A percentile compares a stretch with the other conserved stretches of the same genome.
These are phyloP conservation scores for Heterotilapia buettikoferi DNA, from an alignment of 2,113 vertebrate species.

Conservation along the genomic window DNA sequence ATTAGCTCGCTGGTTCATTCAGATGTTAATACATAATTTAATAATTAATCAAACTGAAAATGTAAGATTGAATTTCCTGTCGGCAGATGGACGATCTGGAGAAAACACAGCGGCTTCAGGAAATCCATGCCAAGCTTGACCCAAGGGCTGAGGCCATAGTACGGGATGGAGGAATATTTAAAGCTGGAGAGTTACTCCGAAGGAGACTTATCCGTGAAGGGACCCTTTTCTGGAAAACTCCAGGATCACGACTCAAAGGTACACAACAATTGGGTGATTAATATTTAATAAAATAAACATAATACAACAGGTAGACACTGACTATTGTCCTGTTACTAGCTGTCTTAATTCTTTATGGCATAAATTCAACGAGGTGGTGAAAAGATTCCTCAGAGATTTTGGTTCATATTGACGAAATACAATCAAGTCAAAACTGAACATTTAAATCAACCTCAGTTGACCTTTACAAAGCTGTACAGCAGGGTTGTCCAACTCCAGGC, in stretches of 20 bases:
- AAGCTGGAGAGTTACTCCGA: slow-evolving; percentile 79
- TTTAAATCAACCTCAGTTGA: background rate
- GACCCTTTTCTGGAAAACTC: slow-evolving; percentile 83
- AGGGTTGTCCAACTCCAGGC: fast-evolving
- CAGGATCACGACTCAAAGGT: slow-evolving; percentile 82
- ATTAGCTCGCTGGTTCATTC: background rate
- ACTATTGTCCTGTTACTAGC: background rate
- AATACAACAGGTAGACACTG: background rate
- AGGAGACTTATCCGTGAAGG: slow-evolving; percentile 84
- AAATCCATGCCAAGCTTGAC: slow-evolving; percentile 81
- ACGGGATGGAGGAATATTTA: slow-evolving; percentile 70
- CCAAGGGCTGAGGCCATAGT: slow-evolving; percentile 70
- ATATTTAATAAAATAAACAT: background rate
- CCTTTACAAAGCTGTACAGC: background rate
- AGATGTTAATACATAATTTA: background rate
- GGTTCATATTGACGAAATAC: background rate
- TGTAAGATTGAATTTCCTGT: background rate
- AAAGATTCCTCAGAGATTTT: background rate
- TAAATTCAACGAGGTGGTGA: background rate
- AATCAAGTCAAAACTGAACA: background rate
- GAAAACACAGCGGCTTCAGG: slow-evolving; percentile 80
- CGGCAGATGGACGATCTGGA: slow-evolving; percentile 80
- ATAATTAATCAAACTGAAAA: background rate
- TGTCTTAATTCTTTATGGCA: background rate
- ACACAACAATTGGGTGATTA: background rate